These are phyloP conservation scores for Punctoribates punctum DNA, from an alignment of 2,888 invertebrate genomes.

Conservation along the genomic window DNA sequence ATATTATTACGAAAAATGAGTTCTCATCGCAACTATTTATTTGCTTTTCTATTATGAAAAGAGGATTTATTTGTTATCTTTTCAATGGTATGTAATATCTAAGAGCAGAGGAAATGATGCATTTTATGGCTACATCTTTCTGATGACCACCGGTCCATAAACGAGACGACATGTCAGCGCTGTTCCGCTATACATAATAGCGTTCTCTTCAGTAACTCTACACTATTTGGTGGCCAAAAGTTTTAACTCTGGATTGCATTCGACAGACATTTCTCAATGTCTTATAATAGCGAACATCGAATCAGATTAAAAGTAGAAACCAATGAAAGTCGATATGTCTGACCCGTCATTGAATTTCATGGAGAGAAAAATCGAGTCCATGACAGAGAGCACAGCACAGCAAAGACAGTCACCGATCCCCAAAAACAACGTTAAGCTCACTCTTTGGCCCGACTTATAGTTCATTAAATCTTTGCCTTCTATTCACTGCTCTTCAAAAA, in stretches of 20 bases:
- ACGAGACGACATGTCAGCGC: conserved; percentile 36
- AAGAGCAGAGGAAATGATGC: conserved; percentile 31
- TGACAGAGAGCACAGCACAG: too few relatives aligned
- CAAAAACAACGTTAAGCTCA: conserved; percentile 4
- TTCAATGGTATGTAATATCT: conserved; percentile 21
- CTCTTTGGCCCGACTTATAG: background rate
- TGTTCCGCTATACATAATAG: background rate
- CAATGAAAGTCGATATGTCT: conserved; percentile 17
- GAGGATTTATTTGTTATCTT: conserved; percentile 38
- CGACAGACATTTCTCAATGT: conserved; percentile 33
- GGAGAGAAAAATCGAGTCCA: background rate
- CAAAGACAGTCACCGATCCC: background rate
- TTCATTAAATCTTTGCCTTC: conserved; percentile 25
- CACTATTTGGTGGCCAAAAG: background rate
- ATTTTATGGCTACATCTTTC: conserved; percentile 38
- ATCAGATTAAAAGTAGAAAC: conserved; percentile 32
- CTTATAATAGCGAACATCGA: conserved; percentile 30
- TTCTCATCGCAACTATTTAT: conserved; percentile 32
- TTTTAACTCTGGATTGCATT: conserved; percentile 19
- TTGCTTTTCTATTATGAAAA: conserved; percentile 34
- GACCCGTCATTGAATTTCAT: conserved; percentile 26
- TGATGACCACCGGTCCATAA: conserved; percentile 36
- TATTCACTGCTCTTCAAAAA: background rate
- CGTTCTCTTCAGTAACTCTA: conserved; percentile 10
- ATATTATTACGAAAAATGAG: conserved; percentile 36